Percentiles rank a stretch among this genome's conserved stretches.
phyloP scores from a whole-genome alignment of 2,888 invertebrate genomes.

The Macaria notata region DNA sequence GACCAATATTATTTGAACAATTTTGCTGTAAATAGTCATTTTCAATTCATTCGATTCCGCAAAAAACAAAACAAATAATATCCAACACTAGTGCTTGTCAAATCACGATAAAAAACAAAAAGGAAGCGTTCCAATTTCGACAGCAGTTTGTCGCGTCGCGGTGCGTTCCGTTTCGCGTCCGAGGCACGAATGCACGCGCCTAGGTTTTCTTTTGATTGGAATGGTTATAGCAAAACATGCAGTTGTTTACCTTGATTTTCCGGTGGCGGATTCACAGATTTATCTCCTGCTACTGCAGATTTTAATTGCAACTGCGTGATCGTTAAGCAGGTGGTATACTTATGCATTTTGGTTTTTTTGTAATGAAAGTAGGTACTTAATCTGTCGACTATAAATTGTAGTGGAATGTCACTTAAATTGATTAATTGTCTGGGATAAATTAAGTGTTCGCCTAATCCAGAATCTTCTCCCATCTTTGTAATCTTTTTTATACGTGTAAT shows the following conservation, averaged over 20 bases:
- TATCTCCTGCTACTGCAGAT: conserved; percentile 1
- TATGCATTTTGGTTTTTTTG: no score
- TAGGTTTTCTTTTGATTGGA: conserved; percentile 47
- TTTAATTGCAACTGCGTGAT: not conserved
- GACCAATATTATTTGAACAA: conserved; percentile 76
- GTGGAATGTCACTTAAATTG: no score
- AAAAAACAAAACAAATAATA: conserved; percentile 21
- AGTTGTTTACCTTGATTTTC: conserved; percentile 68
- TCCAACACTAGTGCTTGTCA: conserved; percentile 31
- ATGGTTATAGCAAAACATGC: conserved; percentile 31
- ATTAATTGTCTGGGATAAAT: no score
- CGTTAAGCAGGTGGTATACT: no score
- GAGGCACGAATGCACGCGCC: conserved; percentile 50
- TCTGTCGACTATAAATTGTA: no score
- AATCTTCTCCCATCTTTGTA: no score
- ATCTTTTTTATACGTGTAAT: no score
- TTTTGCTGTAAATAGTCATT: conserved; percentile 79
- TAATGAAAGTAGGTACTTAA: no score
- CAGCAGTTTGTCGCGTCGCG: conserved; percentile 24
- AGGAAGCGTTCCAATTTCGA: conserved; percentile 30
- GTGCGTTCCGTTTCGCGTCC: conserved; percentile 55
- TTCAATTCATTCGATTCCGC: conserved; percentile 31
- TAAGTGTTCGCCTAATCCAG: no score
- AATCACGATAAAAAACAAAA: conserved; percentile 17
- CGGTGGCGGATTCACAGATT: conserved; percentile 31